A percentile compares a stretch with the other conserved stretches of the same genome.
Conservation (phyloP, 2,113 vertebrate species). For the Coryphaenoides rupestris region DNA sequence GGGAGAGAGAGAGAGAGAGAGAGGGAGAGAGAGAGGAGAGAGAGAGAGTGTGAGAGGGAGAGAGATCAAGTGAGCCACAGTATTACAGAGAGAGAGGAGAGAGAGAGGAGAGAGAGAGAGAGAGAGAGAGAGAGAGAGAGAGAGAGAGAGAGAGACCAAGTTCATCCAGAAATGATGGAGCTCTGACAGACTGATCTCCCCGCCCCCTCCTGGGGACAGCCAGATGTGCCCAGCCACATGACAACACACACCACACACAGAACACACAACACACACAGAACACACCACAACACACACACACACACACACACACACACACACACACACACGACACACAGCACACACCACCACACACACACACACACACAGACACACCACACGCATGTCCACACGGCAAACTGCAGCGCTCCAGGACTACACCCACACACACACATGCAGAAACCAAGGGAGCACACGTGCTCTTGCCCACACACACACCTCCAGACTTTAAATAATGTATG, state of each 20-base stretch:
- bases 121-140: not conserved
- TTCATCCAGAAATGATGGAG: constrained; percentile 52
- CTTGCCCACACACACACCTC: constrained; percentile 49
- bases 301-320: too few species aligned
- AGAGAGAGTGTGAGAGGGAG: too few species aligned
- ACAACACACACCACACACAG: constrained; percentile 35
- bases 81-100: not conserved
- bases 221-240: constrained; percentile 58
- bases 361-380: too few species aligned
- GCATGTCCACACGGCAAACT: not conserved
- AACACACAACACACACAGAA: constrained; percentile 53
- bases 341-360: too few species aligned
- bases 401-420: not conserved
- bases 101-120: constrained; percentile 4
- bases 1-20: too few species aligned
- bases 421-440: constrained; percentile 7
- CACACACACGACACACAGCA: too few species aligned
- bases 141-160: constrained; percentile 14
- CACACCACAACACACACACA: too few species aligned
- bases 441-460: constrained; percentile 34
- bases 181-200: constrained; percentile 53
- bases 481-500: constrained; percentile 29
- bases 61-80: too few species aligned
- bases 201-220: constrained; percentile 54
- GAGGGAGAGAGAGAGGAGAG: too few species aligned